Percentiles rank a stretch among this genome's conserved stretches.
Evolutionary conservation across 2,113 vertebrate genomes (phyloP).

Genomic region (Aegithalos caudatus): DNA sequence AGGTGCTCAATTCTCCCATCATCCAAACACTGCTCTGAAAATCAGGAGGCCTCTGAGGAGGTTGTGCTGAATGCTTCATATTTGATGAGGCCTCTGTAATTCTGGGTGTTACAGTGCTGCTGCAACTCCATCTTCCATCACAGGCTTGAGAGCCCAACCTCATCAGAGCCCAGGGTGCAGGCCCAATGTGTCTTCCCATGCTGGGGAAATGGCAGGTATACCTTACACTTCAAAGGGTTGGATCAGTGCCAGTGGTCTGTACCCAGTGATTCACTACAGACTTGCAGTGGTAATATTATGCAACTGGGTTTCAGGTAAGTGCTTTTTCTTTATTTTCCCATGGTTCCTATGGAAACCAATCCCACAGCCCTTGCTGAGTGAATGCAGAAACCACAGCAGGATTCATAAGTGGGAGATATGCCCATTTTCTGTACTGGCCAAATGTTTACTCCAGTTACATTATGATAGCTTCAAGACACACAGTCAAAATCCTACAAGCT

Average conservation of each 20-base stretch:
- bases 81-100: background rate
- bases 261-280: background rate
- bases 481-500: background rate
- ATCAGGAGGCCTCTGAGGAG: background rate
- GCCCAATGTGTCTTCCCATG: fast-evolving
- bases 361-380: background rate
- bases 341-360: conserved; percentile 21
- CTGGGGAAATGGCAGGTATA: background rate
- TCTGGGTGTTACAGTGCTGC: background rate
- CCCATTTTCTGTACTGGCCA: background rate
- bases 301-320: background rate
- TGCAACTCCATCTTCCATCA: background rate
- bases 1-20: background rate
- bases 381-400: background rate
- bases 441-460: background rate
- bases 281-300: background rate
- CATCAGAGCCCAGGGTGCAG: fast-evolving
- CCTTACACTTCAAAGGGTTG: background rate
- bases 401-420: background rate
- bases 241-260: background rate
- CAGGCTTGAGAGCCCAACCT: fast-evolving
- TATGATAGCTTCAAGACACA: background rate
- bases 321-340: background rate
- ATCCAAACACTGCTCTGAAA: background rate
- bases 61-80: background rate